Conservation (phyloP, 2,113 vertebrate genomes). For the Limanda limanda region DNA sequence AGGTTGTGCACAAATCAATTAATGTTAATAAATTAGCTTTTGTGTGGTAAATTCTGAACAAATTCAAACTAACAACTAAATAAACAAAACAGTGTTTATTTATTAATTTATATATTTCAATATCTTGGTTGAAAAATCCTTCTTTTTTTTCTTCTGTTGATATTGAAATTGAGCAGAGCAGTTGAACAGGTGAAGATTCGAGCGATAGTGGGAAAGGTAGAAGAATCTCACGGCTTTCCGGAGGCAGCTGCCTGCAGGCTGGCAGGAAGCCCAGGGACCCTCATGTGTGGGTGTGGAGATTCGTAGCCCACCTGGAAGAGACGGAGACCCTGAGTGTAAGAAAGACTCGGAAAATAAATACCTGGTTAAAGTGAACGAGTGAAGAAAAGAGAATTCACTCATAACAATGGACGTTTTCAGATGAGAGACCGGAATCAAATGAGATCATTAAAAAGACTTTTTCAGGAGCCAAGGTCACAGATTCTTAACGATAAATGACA, state of each 20-base stretch:
- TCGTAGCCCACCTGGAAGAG: slow-evolving; percentile 87
- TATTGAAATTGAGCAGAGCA: slow-evolving; percentile 14
- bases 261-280: slow-evolving; percentile 84
- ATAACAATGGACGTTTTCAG: slow-evolving; percentile 17
- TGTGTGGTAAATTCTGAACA: too few species aligned
- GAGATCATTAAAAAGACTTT: slow-evolving; percentile 26
- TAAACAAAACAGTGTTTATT: too few species aligned
- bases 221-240: slow-evolving; percentile 87
- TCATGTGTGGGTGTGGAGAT: slow-evolving; percentile 88
- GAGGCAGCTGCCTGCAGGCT: slow-evolving; percentile 84
- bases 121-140: background rate
- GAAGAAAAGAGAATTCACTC: slow-evolving; percentile 6
- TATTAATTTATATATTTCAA: background rate
- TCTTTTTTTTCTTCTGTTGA: background rate
- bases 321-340: slow-evolving; percentile 5
- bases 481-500: slow-evolving; percentile 23
- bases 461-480: slow-evolving; percentile 19
- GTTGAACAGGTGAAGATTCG: slow-evolving; percentile 32
- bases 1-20: background rate
- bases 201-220: background rate
- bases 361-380: background rate
- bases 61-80: too few species aligned
- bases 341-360: background rate
- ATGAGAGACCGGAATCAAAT: slow-evolving; percentile 36
- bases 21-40: too few species aligned